phyloP scores from a whole-genome alignment of 2,113 vertebrate genomes.

The Hylia prasina region DNA sequence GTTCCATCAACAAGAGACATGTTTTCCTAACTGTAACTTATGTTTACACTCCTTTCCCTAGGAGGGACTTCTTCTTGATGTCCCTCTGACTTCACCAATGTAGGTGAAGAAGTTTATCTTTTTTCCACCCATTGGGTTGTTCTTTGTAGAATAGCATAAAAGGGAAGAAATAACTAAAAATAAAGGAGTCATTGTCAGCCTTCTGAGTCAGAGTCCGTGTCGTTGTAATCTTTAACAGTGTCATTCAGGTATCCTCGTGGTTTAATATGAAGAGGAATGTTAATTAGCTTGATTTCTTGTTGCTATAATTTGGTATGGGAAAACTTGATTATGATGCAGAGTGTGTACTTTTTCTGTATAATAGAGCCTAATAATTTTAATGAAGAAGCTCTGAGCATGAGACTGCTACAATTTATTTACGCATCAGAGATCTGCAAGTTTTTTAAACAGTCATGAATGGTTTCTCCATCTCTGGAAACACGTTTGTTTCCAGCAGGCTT shows the following conservation, averaged over 20 bases:
- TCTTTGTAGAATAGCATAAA: too few species aligned
- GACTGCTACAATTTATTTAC: not conserved
- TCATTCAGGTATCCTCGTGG: not conserved
- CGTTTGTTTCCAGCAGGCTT: not conserved
- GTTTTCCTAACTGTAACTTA: too few species aligned
- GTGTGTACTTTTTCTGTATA: not conserved
- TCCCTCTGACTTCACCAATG: too few species aligned
- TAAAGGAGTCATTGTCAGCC: too few species aligned
- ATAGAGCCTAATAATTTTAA: not conserved
- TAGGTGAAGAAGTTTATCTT: too few species aligned
- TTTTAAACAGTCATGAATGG: not conserved
- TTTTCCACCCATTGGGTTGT: too few species aligned
- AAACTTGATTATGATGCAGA: not conserved
- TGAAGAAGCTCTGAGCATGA: not conserved
- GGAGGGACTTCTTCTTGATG: too few species aligned
- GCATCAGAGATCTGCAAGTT: not conserved
- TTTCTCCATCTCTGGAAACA: not conserved
- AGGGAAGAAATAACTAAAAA: too few species aligned
- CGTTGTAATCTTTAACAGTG: too few species aligned
- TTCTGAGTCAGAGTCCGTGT: too few species aligned
- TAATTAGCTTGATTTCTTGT: not conserved
- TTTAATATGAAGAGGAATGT: not conserved
- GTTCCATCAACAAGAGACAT: too few species aligned
- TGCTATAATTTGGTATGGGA: not conserved
- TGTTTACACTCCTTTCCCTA: too few species aligned